Evolutionary conservation across 2,888 invertebrate species (phyloP), one percentile per base, ranked within the genome.

Genomic region (Crossocerus cetratus): DNA sequence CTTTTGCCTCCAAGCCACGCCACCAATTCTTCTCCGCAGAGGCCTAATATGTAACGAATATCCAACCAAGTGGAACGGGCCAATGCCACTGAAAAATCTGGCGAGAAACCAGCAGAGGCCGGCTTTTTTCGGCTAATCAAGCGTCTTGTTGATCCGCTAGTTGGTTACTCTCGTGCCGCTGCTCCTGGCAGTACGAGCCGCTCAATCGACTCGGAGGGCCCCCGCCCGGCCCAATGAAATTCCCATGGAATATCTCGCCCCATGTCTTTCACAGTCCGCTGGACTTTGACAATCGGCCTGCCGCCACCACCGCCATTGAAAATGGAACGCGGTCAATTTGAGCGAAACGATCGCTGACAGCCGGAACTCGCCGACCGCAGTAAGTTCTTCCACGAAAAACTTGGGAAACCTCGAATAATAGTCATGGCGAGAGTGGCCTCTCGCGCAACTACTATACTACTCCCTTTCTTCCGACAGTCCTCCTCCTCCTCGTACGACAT

Each of bases 241-340:
- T 70, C 75, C 68, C 65, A 68, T 75, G 68, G 61, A 76, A 68
- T 65, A 75, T 68, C 32, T 32, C 67, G 75, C 59, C 71, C 76
- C 76, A 60, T 68, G 76, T 76, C 76, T 76, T 76, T 76, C 75
- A 76, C 76, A 76, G 72, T 76, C 63, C 64, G 72, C 23, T 76
- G 65, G 60, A 59, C 54, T 54, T 59, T 72, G 66, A 77, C 76
- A 72, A 77, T 76, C 66, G 72, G 58, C 21, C 65, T 23, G 58
- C 57, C 60, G 56, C 45, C 63, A 44, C 32, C 32, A 11, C 32
- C 32, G 32, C 32, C 32, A 53, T 70, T 65, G 76, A 69, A 69
- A 72, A 67, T 69, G 72, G 72, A 77, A 62, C 60, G 66, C 69
- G 77, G 72, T 69, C 69, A 77, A 77, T 77, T 72, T 76, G 72